Conservation (phyloP, 2,888 invertebrate genomes). For the Drosophila tanythrix region DNA sequence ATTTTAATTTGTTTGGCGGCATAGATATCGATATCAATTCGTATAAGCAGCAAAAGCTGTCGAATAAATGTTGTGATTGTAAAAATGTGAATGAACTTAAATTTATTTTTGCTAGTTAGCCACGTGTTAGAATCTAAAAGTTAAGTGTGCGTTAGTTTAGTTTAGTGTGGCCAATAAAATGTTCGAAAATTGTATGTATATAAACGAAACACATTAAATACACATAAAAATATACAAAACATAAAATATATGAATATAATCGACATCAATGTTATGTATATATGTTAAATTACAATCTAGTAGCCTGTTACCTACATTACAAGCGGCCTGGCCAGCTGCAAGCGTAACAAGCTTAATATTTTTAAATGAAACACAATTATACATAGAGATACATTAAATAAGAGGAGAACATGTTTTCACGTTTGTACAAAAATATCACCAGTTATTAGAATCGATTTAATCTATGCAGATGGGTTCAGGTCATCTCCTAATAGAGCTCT, state of each 20-base stretch:
- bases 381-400: neutral
- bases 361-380: neutral
- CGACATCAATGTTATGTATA: neutral
- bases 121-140: neutral
- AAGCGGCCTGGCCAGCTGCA: too few relatives aligned
- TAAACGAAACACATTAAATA: neutral
- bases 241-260: neutral
- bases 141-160: neutral
- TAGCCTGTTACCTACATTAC: neutral
- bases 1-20: conserved; percentile 32
- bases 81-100: neutral
- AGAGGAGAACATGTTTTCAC: neutral
- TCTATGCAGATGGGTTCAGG: neutral
- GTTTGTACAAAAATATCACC: neutral
- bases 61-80: neutral
- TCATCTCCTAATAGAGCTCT: neutral
- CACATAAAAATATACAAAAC: neutral
- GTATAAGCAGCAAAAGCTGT: conserved; percentile 4
- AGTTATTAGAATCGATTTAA: neutral
- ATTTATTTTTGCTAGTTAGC: neutral
- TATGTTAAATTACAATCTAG: neutral
- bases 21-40: conserved; percentile 19
- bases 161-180: neutral
- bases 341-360: too few relatives aligned
- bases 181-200: neutral